phyloP scores from a whole-genome alignment of 2,797 vertebrate genomes.

The Xenops minutus region DNA sequence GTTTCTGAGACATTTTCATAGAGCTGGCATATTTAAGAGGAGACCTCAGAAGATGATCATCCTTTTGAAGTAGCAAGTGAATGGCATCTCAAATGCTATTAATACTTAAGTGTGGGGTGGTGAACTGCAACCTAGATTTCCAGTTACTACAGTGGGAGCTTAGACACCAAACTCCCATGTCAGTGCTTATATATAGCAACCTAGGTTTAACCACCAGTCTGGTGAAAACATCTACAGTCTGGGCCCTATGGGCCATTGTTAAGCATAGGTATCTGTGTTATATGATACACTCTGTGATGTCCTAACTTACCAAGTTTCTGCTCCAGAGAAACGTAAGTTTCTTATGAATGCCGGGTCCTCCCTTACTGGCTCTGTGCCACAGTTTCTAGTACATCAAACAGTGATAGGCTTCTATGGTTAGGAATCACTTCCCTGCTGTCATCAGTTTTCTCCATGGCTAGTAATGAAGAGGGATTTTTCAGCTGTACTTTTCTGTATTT shows the following conservation, averaged over 20 bases:
- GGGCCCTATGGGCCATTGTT: background rate
- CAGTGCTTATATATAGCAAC: background rate
- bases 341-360: background rate
- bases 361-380: background rate
- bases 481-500: background rate
- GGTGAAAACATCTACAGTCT: background rate
- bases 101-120: background rate
- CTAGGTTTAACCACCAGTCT: background rate
- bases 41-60: background rate
- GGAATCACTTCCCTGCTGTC: background rate
- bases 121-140: background rate
- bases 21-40: background rate
- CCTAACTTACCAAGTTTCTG: background rate
- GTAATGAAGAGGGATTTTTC: background rate
- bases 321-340: accelerated
- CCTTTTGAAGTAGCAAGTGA: background rate
- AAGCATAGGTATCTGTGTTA: background rate
- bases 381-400: background rate
- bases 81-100: background rate
- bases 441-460: background rate
- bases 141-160: background rate
- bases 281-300: background rate
- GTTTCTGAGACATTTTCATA: background rate
- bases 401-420: background rate
- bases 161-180: background rate